phyloP scores from a whole-genome alignment of 1,140 invertebrate genomes.

The Ridgeia piscesae region DNA sequence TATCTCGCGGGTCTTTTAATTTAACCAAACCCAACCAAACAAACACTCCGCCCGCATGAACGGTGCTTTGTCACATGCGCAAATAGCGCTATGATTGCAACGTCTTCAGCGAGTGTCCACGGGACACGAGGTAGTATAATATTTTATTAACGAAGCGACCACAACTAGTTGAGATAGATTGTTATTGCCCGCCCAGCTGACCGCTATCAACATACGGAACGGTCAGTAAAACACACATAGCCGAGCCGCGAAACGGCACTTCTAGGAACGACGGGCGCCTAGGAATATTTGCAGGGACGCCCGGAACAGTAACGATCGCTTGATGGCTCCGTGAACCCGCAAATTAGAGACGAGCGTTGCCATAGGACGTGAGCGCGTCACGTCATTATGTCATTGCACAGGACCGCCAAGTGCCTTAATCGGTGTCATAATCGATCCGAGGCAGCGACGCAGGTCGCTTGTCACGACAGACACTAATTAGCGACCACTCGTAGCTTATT shows the following conservation, averaged over 20 bases:
- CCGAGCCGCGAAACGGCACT: neutral
- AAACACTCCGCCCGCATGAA: neutral
- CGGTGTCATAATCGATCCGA: neutral
- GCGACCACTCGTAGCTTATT: neutral
- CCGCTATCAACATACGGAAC: neutral
- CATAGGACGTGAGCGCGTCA: neutral
- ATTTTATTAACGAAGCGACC: neutral
- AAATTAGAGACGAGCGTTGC: neutral
- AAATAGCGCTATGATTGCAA: neutral
- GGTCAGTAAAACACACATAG: neutral
- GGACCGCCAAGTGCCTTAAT: neutral
- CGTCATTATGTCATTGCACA: neutral
- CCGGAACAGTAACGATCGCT: neutral
- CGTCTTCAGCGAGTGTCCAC: neutral
- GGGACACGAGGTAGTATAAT: neutral
- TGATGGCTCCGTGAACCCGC: neutral
- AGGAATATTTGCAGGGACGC: neutral
- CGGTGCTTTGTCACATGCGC: neutral
- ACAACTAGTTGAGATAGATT: neutral
- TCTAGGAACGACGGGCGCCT: neutral
- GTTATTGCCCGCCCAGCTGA: neutral
- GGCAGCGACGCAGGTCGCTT: neutral
- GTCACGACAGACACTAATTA: neutral
- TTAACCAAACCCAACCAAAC: neutral
- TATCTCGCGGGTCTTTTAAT: neutral